Conservation (phyloP, 2,888 invertebrate species). For the Caenorhabditis virilis region DNA sequence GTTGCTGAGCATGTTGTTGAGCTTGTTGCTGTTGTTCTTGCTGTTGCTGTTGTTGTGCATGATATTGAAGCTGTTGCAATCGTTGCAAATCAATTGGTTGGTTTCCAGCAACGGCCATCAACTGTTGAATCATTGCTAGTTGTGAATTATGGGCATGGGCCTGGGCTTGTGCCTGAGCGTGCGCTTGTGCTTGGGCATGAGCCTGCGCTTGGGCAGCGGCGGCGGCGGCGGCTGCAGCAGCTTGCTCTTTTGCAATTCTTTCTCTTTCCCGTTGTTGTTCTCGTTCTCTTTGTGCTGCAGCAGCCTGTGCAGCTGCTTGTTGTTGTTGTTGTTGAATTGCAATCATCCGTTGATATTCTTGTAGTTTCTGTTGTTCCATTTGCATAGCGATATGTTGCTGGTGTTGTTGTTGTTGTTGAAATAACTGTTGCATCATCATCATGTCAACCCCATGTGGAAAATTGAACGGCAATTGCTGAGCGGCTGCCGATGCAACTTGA, state of each 20-base stretch:
- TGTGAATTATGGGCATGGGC: constrained; percentile 1
- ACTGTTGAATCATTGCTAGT: constrained; percentile 5
- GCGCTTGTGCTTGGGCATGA: background rate
- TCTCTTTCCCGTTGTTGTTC: constrained; percentile 4
- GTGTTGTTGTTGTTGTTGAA: constrained; percentile 2
- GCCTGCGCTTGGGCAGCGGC: constrained; percentile 3
- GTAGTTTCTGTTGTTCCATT: constrained; percentile 1
- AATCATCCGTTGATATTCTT: constrained; percentile 5
- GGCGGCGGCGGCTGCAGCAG: constrained; percentile 5
- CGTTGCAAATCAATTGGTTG: background rate
- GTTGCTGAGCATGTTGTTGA: constrained; percentile 34
- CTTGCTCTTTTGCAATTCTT: background rate
- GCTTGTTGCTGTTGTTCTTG: constrained; percentile 19
- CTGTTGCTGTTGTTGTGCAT: constrained; percentile 3
- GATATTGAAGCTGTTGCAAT: background rate
- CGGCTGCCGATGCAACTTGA: background rate
- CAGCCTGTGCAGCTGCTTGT: constrained; percentile 5
- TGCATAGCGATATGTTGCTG: background rate
- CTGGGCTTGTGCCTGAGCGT: constrained; percentile 4
- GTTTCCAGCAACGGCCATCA: background rate
- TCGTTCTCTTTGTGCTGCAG: background rate
- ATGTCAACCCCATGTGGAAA: background rate
- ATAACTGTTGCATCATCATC: background rate
- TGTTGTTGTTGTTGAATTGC: background rate
- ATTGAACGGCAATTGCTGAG: constrained; percentile 2